Evolutionary conservation across 2,888 invertebrate species (phyloP).

Genomic region (Drosophila robusta): DNA sequence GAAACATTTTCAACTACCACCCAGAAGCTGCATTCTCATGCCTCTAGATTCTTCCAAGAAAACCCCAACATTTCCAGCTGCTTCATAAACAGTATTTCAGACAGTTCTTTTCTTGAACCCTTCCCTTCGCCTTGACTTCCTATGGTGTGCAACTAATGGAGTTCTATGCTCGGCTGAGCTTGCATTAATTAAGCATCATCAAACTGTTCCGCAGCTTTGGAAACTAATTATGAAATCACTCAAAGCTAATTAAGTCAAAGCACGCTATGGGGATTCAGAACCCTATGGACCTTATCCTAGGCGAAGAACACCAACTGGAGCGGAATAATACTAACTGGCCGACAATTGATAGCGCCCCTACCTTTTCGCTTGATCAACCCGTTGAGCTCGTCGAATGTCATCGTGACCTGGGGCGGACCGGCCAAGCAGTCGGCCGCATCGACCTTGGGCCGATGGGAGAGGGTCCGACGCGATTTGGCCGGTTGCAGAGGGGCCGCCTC

Average conservation of each 20-base stretch:
- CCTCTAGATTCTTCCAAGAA: background rate
- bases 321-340: conserved; percentile 6
- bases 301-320: conserved; percentile 19
- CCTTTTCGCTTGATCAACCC: conserved; percentile 71
- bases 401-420: conserved; percentile 30
- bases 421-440: conserved; percentile 34
- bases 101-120: background rate
- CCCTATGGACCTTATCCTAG: conserved; percentile 23
- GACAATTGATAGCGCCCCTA: conserved; percentile 21
- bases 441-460: conserved; percentile 13
- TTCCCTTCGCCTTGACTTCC: background rate
- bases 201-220: conserved; percentile 44
- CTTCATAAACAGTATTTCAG: background rate
- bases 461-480: conserved; percentile 11
- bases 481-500: conserved; percentile 44
- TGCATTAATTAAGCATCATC: conserved; percentile 48
- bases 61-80: background rate
- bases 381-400: conserved; percentile 69
- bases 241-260: conserved; percentile 44
- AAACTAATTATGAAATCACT: conserved; percentile 50
- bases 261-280: conserved; percentile 49
- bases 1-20: no score
- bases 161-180: conserved; percentile 57
- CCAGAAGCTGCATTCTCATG: no score
- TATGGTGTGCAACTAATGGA: conserved; percentile 26